phyloP scores from a whole-genome alignment of 1,140 invertebrate genomes.

The Heliothis subflexa region DNA sequence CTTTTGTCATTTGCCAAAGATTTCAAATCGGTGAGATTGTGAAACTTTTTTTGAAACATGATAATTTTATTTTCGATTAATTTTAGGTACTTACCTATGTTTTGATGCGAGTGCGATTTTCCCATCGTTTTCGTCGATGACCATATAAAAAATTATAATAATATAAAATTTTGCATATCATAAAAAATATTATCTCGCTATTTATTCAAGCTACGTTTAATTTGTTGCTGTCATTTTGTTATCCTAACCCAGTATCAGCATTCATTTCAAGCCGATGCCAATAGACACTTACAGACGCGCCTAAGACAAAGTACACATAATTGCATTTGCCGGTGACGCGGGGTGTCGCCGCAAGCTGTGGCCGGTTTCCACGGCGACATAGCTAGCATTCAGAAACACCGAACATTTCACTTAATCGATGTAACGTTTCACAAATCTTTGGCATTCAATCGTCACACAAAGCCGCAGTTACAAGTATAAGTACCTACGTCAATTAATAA shows the following conservation, averaged over 20 bases:
- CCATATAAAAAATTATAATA: background rate
- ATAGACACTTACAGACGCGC: conserved; percentile 48
- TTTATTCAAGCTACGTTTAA: background rate
- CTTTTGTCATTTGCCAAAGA: background rate
- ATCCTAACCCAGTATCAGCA: background rate
- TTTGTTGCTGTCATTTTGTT: background rate
- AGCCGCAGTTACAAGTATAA: background rate
- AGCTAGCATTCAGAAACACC: conserved; percentile 5
- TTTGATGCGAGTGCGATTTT: background rate
- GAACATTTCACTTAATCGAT: conserved; percentile 18
- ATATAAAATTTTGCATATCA: too few relatives aligned
- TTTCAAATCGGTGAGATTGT: background rate
- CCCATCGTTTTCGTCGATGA: background rate
- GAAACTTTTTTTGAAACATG: background rate
- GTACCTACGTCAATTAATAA: background rate
- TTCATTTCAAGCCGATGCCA: conserved; percentile 48
- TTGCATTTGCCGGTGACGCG: conserved; percentile 58
- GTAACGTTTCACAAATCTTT: background rate
- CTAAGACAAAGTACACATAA: conserved; percentile 65
- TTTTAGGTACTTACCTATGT: too few relatives aligned
- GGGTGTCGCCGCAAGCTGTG: conserved; percentile 55
- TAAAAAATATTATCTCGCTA: too few relatives aligned
- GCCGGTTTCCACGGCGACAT: conserved; percentile 12
- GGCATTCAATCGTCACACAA: background rate
- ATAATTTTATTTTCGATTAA: too few relatives aligned